Evolutionary conservation across 2,888 invertebrate genomes (phyloP).

Genomic region (Empis stercorea): DNA sequence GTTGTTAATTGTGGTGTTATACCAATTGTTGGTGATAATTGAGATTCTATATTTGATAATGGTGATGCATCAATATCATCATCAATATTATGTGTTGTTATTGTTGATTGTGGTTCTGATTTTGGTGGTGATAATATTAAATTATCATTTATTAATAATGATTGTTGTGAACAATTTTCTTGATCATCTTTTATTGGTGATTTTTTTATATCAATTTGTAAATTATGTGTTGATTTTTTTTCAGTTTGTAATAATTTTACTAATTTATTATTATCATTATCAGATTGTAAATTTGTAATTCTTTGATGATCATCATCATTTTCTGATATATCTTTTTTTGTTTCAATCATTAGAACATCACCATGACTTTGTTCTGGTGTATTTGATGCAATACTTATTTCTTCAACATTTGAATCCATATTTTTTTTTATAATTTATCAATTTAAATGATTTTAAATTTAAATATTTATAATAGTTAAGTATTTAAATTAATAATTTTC

Average conservation of each 20-base stretch:
- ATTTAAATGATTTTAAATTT: too few relatives aligned
- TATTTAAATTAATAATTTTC: too few relatives aligned
- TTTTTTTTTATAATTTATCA: too few relatives aligned
- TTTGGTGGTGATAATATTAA: conserved; percentile 27
- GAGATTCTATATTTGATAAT: conserved; percentile 23
- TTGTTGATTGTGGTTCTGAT: conserved; percentile 26
- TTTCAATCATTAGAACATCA: background rate
- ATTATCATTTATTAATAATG: conserved; percentile 4
- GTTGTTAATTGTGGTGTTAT: background rate
- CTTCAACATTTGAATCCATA: background rate
- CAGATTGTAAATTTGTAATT: background rate
- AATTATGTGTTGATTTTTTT: too few relatives aligned
- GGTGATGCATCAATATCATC: conserved; percentile 30
- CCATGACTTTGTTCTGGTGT: background rate
- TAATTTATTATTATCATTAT: background rate
- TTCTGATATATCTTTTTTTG: background rate
- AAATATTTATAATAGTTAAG: too few relatives aligned
- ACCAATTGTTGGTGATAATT: conserved; percentile 21
- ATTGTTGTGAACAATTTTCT: conserved; percentile 18
- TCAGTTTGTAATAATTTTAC: background rate
- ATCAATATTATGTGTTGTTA: conserved; percentile 13
- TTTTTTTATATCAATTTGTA: background rate
- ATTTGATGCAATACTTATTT: background rate
- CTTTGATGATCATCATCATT: background rate
- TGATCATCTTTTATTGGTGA: conserved; percentile 10